Evolutionary conservation across 2,797 vertebrate species (phyloP), one percentile per base, ranked within the genome.

Genomic region (Lepilemur ruficaudatus): DNA sequence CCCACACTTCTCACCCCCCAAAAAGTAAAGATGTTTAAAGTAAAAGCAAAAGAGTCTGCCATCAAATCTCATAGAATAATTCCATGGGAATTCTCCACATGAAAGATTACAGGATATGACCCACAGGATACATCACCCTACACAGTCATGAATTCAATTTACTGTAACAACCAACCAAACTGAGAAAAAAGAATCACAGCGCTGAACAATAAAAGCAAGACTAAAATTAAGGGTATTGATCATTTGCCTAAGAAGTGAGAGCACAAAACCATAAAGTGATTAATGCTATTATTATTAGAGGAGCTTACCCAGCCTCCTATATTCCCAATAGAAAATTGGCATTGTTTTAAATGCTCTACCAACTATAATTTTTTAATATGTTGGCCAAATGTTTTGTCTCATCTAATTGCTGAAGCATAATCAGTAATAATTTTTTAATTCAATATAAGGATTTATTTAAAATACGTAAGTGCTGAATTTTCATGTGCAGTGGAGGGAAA

Each of bases 121-220:
- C 94, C 63, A 89, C 41, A 84, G 15, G 15, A 94, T 46, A 10
- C 20, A 81, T 75, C 30, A 4, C 94, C 94, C 92, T 92, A 70
- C 83, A 88, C 90, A 93, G 92, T 91, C 97, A 96, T 95, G 97
- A 97, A 96, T 96, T 96, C 95, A 96, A 91, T 96, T 96, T 96
- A 97, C 97, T 96, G 95, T 97, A 97, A 93, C 95, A 96, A 89
- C 93, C 90, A 91, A 80, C 89, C 72, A 59, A 41, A 93, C 65
- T 46, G 72, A 87, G 61, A 69, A 84, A 73, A 95, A 81, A 76
- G 79, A 92, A 79, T 61, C 93, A 46, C n/a, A 76, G 72, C 79
- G 78, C 11, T 14, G 0, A 67, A 83, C 76, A 92, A 79, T 61
- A 72, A 88, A 90, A 94, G 84, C 55, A 70, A 96, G 84, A 22